Evolutionary conservation across 2,113 vertebrate species (phyloP).

Genomic region (Rhineura floridana): DNA sequence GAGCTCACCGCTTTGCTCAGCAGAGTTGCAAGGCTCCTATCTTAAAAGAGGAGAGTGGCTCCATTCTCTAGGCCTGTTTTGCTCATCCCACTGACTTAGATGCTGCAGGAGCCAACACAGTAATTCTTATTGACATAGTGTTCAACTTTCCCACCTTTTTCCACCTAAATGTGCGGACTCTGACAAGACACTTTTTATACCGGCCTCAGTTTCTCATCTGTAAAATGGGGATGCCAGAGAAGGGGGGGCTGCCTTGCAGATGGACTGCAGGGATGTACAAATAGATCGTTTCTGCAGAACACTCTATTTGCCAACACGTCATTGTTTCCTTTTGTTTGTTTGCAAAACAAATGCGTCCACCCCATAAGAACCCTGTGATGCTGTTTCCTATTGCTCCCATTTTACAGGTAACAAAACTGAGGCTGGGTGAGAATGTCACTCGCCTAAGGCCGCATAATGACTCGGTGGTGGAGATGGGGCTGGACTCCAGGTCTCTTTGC

Average conservation of each 20-base stretch:
- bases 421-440: neutral
- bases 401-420: neutral
- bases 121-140: no score
- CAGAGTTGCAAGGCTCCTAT: neutral
- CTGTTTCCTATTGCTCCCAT: no score
- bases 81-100: no score
- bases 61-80: neutral
- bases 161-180: neutral
- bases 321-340: no score
- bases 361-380: neutral
- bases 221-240: neutral
- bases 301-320: neutral
- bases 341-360: fast-evolving
- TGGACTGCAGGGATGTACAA: neutral
- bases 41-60: neutral
- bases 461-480: neutral
- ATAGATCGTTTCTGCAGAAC: no score
- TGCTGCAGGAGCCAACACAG: no score
- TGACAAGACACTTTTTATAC: neutral
- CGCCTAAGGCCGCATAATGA: neutral
- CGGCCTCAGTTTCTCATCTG: neutral
- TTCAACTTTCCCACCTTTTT: neutral
- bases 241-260: no score
- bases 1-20: neutral
- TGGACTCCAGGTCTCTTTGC: no score